A percentile compares a stretch with the other conserved stretches of the same genome.
Conservation (phyloP, 2,797 vertebrate genomes). For the Pangasius mekongensis region DNA sequence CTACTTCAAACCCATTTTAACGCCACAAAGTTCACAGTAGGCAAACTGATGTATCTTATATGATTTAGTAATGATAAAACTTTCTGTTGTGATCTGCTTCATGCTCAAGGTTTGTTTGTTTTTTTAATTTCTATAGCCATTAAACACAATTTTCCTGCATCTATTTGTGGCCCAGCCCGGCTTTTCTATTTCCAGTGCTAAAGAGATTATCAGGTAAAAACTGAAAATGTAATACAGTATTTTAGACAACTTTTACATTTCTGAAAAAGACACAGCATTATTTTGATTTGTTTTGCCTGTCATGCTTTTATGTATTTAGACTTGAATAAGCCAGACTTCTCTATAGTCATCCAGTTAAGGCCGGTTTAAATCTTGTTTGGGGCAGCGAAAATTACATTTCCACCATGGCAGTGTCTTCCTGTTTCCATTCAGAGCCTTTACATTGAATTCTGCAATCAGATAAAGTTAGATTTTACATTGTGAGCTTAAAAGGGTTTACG, state of each 20-base stretch:
- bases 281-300: constrained; percentile 27
- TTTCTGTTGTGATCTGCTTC: neutral
- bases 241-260: neutral
- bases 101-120: neutral
- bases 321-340: constrained; percentile 49
- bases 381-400: constrained; percentile 52
- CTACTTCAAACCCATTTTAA: constrained; percentile 76
- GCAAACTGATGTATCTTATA: constrained; percentile 47
- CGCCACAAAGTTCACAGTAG: constrained; percentile 79
- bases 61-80: neutral
- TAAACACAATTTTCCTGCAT: constrained; percentile 91
- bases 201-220: constrained; percentile 85
- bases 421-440: constrained; percentile 48
- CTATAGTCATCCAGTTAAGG: constrained; percentile 53
- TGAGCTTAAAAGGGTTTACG: constrained; percentile 24
- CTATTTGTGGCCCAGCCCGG: constrained; percentile 83
- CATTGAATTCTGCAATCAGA: constrained; percentile 50
- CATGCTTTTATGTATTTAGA: constrained; percentile 22
- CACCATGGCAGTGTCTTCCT: constrained; percentile 52
- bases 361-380: constrained; percentile 49
- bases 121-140: constrained; percentile 72
- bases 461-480: constrained; percentile 47
- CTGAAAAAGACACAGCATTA: neutral
- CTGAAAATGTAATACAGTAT: neutral
- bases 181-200: constrained; percentile 69